Percentiles rank a stretch among this genome's conserved stretches.
Evolutionary conservation across 2,888 invertebrate species (phyloP).

Genomic region (Gisinianus flammeolus): DNA sequence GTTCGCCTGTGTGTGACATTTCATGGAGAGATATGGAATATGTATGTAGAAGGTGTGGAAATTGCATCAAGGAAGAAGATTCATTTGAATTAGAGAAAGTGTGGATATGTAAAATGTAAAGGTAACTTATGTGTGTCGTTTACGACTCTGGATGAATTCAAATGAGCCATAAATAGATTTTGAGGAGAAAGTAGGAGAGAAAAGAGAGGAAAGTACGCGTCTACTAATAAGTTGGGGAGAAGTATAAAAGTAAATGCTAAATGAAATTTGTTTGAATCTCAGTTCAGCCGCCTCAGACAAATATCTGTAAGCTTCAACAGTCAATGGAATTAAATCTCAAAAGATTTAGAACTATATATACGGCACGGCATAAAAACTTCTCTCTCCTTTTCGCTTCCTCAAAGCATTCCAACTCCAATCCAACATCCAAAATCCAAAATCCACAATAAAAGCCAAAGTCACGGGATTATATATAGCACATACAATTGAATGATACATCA

Average conservation of each 20-base stretch:
- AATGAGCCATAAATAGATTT: constrained; percentile 33
- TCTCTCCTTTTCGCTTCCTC: neutral
- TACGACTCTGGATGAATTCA: constrained; percentile 28
- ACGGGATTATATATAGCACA: too few relatives aligned
- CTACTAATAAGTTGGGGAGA: constrained; percentile 10
- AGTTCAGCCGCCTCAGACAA: neutral
- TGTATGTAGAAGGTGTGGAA: neutral
- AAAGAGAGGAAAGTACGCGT: too few relatives aligned
- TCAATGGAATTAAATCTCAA: constrained; percentile 6
- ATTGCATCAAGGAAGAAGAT: neutral
- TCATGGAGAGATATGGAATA: neutral
- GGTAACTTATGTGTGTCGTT: constrained; percentile 32
- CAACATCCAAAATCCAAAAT: too few relatives aligned
- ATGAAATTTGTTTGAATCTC: constrained; percentile 19
- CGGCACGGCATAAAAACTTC: neutral
- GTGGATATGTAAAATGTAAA: neutral
- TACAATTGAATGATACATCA: too few relatives aligned
- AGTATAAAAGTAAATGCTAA: constrained; percentile 18
- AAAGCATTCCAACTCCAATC: neutral
- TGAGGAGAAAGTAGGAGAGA: neutral
- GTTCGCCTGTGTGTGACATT: too few relatives aligned
- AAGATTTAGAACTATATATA: neutral
- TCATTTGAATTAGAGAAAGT: neutral
- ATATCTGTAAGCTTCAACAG: constrained; percentile 9
- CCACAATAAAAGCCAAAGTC: too few relatives aligned